phyloP scores from a whole-genome alignment of 2,797 vertebrate genomes.

The Brotula barbata region DNA sequence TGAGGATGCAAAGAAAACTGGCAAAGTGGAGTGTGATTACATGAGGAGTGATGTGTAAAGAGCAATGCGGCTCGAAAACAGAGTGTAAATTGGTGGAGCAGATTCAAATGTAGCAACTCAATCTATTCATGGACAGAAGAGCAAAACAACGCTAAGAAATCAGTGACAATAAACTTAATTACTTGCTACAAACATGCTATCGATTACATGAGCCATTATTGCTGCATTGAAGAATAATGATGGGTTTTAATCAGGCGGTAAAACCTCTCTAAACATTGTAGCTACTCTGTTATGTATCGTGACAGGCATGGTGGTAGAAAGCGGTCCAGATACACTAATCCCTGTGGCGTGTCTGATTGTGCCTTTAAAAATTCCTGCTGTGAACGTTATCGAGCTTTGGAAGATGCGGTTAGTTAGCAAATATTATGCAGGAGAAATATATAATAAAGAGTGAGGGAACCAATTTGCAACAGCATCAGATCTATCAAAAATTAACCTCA shows the following conservation, averaged over 20 bases:
- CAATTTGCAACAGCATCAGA: too few species aligned
- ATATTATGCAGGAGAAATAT: slow-evolving; percentile 12
- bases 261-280: slow-evolving; percentile 3
- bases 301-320: slow-evolving; percentile 21
- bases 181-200: too few species aligned
- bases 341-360: slow-evolving; percentile 15
- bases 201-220: too few species aligned
- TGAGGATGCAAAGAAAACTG: slow-evolving; percentile 14
- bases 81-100: not conserved
- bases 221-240: too few species aligned
- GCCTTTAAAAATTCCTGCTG: slow-evolving; percentile 20
- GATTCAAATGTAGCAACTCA: too few species aligned
- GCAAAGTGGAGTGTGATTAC: slow-evolving; percentile 3
- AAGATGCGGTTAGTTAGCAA: slow-evolving; percentile 19
- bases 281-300: slow-evolving; percentile 14
- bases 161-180: too few species aligned
- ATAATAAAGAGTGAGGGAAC: too few species aligned
- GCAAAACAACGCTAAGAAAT: too few species aligned
- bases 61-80: too few species aligned
- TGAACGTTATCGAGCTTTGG: slow-evolving; percentile 12
- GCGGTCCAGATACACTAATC: slow-evolving; percentile 22
- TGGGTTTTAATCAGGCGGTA: too few species aligned
- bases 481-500: too few species aligned
- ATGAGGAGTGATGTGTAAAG: not conserved
- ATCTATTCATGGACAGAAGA: too few species aligned